phyloP scores from a whole-genome alignment of 2,797 vertebrate genomes.

The Peromyscus nudipes region DNA sequence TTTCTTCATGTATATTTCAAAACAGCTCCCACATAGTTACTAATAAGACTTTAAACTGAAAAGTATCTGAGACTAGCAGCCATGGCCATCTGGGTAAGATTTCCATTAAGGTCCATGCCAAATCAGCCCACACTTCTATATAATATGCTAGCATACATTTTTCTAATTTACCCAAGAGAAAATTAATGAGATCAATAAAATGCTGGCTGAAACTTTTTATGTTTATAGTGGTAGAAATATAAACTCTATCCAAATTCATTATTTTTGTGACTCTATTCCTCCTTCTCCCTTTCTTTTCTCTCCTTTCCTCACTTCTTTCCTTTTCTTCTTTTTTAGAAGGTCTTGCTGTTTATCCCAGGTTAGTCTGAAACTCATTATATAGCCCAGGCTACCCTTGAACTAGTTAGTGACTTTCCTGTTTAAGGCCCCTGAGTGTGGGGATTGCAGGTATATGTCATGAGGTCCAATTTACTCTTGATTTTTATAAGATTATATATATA shows the following conservation, averaged over 20 bases:
- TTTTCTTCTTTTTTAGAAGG: not conserved
- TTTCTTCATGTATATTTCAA: not conserved
- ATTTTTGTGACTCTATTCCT: not conserved
- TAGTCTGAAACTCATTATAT: not conserved
- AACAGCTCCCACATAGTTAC: not conserved
- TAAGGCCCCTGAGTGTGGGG: not conserved
- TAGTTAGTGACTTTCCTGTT: not conserved
- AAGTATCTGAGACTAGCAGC: not conserved
- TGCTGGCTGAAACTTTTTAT: not conserved
- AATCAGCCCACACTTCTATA: not conserved
- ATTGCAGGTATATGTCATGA: not conserved
- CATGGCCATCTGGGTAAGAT: not conserved
- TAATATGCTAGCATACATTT: not conserved
- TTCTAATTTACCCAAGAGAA: not conserved
- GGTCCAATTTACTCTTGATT: not conserved
- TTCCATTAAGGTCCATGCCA: not conserved
- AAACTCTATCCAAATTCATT: not conserved
- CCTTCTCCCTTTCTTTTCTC: not conserved
- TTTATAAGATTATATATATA: not conserved
- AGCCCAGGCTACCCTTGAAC: not conserved
- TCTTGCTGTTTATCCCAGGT: not conserved
- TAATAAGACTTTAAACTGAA: not conserved
- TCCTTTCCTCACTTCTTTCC: not conserved
- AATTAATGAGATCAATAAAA: not conserved
- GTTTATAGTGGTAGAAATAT: not conserved